Conservation (phyloP, 2,113 vertebrate genomes). For the Corythornis madagascariensis region DNA sequence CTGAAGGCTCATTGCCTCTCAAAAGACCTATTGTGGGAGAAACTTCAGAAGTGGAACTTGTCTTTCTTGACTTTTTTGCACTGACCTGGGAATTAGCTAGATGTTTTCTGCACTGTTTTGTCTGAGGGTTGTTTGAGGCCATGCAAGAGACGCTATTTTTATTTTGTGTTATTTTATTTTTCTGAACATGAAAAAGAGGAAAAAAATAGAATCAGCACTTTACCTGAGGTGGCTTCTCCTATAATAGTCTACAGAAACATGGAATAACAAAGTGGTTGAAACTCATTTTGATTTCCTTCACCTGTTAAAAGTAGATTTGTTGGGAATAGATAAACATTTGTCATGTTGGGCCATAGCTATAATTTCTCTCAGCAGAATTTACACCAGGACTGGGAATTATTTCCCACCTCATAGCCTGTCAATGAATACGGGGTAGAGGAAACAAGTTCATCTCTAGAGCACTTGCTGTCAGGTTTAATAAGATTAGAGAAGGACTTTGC, state of each 20-base stretch:
- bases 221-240: background rate
- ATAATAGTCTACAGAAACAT: background rate
- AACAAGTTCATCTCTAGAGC: background rate
- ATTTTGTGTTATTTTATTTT: background rate
- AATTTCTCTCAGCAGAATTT: background rate
- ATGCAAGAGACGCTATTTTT: background rate
- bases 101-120: background rate
- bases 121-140: background rate
- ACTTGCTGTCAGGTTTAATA: background rate
- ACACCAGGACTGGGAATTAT: background rate
- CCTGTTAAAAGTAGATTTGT: background rate
- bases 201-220: background rate
- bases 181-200: background rate
- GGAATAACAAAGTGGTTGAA: background rate
- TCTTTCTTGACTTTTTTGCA: background rate
- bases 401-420: background rate
- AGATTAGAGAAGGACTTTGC: background rate
- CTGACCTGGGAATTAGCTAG: background rate
- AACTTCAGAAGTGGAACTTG: background rate
- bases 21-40: background rate
- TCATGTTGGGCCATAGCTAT: background rate
- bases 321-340: background rate
- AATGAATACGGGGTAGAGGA: background rate
- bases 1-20: background rate
- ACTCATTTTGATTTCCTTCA: background rate